Evolutionary conservation across 2,888 invertebrate genomes (phyloP).

Genomic region (Eilema griseolum): DNA sequence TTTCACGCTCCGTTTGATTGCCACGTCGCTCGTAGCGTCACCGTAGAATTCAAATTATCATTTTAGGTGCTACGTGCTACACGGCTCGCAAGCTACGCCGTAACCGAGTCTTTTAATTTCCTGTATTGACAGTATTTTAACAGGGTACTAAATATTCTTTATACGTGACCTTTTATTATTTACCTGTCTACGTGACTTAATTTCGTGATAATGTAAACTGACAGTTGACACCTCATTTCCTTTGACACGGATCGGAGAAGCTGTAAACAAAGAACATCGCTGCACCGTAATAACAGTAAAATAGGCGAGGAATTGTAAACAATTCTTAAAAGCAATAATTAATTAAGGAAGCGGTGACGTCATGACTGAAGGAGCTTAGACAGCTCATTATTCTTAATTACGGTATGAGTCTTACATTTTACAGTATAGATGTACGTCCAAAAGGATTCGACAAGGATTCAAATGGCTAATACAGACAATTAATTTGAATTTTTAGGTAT

Average conservation of each 20-base stretch:
- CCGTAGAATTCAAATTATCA: conserved; percentile 35
- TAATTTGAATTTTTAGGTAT: too few relatives aligned
- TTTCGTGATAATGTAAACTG: not conserved
- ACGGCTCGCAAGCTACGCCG: conserved; percentile 25
- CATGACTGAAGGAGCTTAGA: not conserved
- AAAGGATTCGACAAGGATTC: too few relatives aligned
- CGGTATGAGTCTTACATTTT: not conserved
- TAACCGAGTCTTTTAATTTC: conserved; percentile 11
- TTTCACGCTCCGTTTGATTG: conserved; percentile 15
- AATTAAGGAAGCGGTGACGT: conserved; percentile 7
- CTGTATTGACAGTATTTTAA: conserved; percentile 8
- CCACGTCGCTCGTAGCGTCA: conserved; percentile 7
- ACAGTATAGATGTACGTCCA: too few relatives aligned
- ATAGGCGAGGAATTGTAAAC: not conserved
- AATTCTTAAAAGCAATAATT: conserved; percentile 7
- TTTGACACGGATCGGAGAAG: not conserved
- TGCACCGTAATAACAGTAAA: not conserved
- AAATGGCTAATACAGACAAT: too few relatives aligned
- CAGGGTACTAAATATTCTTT: not conserved
- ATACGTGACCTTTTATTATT: not conserved
- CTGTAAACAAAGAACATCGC: not conserved
- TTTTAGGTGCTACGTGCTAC: conserved; percentile 30
- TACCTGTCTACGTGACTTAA: not conserved
- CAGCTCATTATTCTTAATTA: conserved; percentile 2
- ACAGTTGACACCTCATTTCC: not conserved